Conservation (phyloP, 2,113 vertebrate genomes). For the Myotis davidii region DNA sequence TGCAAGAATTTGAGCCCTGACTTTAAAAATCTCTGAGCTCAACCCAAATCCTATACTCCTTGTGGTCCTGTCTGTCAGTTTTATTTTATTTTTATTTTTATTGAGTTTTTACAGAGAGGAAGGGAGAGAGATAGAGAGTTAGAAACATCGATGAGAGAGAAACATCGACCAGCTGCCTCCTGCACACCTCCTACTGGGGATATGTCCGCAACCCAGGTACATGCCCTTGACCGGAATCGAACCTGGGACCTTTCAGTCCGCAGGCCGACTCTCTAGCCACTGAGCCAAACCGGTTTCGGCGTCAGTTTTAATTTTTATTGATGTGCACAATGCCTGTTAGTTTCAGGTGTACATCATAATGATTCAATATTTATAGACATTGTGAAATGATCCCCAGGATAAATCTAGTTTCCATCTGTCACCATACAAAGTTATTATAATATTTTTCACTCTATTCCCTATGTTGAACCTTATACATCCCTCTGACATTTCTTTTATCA, state of each 20-base stretch:
- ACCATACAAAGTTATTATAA: no score
- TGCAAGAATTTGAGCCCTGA: not conserved
- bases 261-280: no score
- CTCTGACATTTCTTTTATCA: not conserved
- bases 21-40: not conserved
- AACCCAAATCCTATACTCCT: accelerated
- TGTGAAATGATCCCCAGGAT: not conserved
- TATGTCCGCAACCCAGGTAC: no score
- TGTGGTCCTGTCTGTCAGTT: not conserved
- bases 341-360: not conserved
- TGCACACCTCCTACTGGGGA: no score
- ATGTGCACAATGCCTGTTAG: not conserved
- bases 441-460: not conserved
- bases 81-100: no score
- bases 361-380: not conserved
- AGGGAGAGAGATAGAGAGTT: no score
- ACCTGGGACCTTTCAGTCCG: no score
- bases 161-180: no score
- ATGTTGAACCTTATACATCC: not conserved
- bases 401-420: not conserved
- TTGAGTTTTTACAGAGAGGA: no score
- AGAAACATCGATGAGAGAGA: no score
- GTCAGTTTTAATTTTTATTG: not conserved
- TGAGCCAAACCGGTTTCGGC: no score
- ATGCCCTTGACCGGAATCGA: no score